Evolutionary conservation across 2,113 vertebrate genomes (phyloP), one percentile per base, ranked within the genome.

Genomic region (Fregata magnificens): DNA sequence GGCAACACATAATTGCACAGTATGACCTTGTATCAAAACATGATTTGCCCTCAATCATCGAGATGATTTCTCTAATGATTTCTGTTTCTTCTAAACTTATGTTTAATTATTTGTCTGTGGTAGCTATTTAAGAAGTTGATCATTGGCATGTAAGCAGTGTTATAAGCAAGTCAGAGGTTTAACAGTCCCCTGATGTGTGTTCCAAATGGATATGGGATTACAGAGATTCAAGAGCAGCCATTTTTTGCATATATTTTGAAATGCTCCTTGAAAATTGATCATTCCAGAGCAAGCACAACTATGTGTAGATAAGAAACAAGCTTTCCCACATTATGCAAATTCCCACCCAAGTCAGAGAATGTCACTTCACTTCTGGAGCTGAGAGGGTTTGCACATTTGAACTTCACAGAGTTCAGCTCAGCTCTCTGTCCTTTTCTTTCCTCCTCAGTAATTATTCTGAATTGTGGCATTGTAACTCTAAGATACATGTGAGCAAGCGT

Each of bases 251-350:
- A 22, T 13, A 47, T 86, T 96, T 95, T 91, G 34, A 93, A 95
- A 91, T 58, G 26, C 20, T 94, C 29, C 78, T 91, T 91, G 78
- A 85, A 95, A 96, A 88, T 19, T 44, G 58, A 62, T 85, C 63
- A 55, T 88, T 89, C 21, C 62, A 66, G 45, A 91, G 78, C 58
- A 94, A 87, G 76, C 29, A 73, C 16, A 38, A 59, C 58, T 82
- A 12, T 83, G 29, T 88, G 84, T 94, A 95, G 91, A 87, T 94
- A 95, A 96, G 91, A 89, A 94, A 79, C 17, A 66, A 87, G 89
- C 58, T 85, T 90, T 85, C 34, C 18, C 29, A 82, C 84, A 86
- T 94, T 96, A 97, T 95, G 89, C 59, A 96, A 91, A 97, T 95
- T 63, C 70, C 24, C 6, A 49, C 17, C 3, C 26, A 73, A 91